Evolutionary conservation across 2,797 vertebrate species (phyloP).

Genomic region (Rhinichthys osculus): DNA sequence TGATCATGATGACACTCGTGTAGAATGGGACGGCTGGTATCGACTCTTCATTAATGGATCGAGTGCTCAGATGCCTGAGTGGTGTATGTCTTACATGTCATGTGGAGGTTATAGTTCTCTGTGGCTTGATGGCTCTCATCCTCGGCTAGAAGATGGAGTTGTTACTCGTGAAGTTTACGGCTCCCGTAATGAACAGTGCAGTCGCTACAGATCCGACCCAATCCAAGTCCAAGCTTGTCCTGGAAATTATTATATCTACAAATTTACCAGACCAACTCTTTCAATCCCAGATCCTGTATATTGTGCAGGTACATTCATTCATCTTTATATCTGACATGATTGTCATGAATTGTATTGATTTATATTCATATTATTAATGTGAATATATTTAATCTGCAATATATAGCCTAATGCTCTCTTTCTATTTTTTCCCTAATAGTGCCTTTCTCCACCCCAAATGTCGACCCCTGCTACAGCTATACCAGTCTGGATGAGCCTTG

Average conservation of each 20-base stretch:
- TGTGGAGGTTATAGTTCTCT: too few relatives aligned
- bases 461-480: too few relatives aligned
- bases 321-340: background rate
- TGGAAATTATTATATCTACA: slow-evolving; percentile 1
- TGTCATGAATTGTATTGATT: background rate
- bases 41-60: too few relatives aligned
- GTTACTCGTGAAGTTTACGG: too few relatives aligned
- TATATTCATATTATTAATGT: background rate
- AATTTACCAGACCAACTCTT: background rate
- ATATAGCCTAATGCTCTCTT: background rate
- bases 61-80: too few relatives aligned
- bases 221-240: background rate
- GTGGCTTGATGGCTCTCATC: accelerated
- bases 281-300: background rate
- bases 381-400: background rate
- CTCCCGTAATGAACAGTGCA: accelerated
- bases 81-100: accelerated
- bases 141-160: too few relatives aligned
- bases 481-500: too few relatives aligned
- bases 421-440: background rate
- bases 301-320: background rate
- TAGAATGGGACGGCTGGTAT: too few relatives aligned
- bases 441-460: too few relatives aligned
- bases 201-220: too few relatives aligned
- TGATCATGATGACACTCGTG: too few relatives aligned